Percentiles rank a stretch among this genome's conserved stretches.
These are phyloP conservation scores for Zhuqinia jingwanae DNA, from an alignment of 2,888 invertebrate genomes.

Conservation along the genomic window DNA sequence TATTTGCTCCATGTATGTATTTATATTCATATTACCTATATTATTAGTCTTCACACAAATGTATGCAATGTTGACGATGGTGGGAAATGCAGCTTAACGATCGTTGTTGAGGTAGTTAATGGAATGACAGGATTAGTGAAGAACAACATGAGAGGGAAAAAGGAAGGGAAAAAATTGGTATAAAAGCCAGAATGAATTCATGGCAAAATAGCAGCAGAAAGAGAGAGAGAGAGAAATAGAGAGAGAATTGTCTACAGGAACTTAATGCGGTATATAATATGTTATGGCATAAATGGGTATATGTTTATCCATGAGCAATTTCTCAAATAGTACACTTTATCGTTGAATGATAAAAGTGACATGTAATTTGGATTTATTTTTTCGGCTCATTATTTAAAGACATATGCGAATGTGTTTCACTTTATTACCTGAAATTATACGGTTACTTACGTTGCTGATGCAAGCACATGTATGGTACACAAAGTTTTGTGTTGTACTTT, in stretches of 20 bases:
- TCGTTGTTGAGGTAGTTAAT: conserved; percentile 68
- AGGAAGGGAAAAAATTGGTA: conserved; percentile 32
- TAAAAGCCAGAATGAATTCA: conserved; percentile 52
- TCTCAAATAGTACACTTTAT: conserved; percentile 10
- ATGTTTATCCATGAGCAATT: conserved; percentile 7
- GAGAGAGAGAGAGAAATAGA: no score
- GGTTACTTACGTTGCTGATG: no score
- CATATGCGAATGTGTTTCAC: conserved; percentile 43
- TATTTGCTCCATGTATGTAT: no score
- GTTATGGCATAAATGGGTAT: neutral
- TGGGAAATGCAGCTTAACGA: conserved; percentile 62
- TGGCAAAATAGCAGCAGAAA: neutral
- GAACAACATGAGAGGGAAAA: conserved; percentile 38
- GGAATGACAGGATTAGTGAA: conserved; percentile 66
- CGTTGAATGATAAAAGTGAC: conserved; percentile 45
- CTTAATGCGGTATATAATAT: no score
- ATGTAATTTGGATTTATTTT: conserved; percentile 54
- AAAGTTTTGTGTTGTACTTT: no score
- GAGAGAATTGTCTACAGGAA: no score
- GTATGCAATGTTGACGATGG: conserved; percentile 29
- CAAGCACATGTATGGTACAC: no score
- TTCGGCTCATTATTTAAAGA: conserved; percentile 49
- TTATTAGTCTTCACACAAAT: no score
- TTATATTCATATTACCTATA: no score
- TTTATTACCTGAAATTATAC: conserved; percentile 39